A percentile compares a stretch with the other conserved stretches of the same genome.
phyloP scores from a whole-genome alignment of 2,113 vertebrate species.

The Cyprinodon tularosa region DNA sequence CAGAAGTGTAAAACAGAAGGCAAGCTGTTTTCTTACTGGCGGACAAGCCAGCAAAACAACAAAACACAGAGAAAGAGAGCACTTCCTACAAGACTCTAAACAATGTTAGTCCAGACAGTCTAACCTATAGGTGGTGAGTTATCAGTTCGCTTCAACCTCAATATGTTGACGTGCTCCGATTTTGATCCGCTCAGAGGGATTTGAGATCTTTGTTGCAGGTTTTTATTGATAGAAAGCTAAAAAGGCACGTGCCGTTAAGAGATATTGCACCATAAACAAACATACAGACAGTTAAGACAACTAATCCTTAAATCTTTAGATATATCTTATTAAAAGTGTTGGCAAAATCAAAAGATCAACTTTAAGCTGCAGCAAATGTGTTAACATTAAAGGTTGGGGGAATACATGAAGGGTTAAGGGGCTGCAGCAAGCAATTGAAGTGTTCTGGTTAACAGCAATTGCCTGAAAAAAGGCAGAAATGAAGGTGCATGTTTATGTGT shows the following conservation, averaged over 20 bases:
- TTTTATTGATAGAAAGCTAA: conserved; percentile 80
- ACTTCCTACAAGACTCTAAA: conserved; percentile 67
- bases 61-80: conserved; percentile 71
- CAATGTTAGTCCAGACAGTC: conserved; percentile 75
- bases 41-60: conserved; percentile 55
- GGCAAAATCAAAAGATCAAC: conserved; percentile 62
- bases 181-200: conserved; percentile 68
- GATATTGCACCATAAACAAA: conserved; percentile 82
- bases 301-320: conserved; percentile 71
- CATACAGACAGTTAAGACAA: conserved; percentile 75
- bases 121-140: conserved; percentile 70
- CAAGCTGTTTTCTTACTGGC: conserved; percentile 73
- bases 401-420: conserved; percentile 57
- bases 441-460: conserved; percentile 51
- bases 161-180: conserved; percentile 72
- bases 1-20: conserved; percentile 70
- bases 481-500: conserved; percentile 23
- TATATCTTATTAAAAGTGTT: conserved; percentile 66
- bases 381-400: conserved; percentile 35
- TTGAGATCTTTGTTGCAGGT: conserved; percentile 62
- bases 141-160: conserved; percentile 64
- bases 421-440: conserved; percentile 64
- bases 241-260: conserved; percentile 83
- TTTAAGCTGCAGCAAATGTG: conserved; percentile 74
- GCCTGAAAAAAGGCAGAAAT: conserved; percentile 48